Conservation (phyloP, 1,140 invertebrate genomes). For the Formica exsecta region DNA sequence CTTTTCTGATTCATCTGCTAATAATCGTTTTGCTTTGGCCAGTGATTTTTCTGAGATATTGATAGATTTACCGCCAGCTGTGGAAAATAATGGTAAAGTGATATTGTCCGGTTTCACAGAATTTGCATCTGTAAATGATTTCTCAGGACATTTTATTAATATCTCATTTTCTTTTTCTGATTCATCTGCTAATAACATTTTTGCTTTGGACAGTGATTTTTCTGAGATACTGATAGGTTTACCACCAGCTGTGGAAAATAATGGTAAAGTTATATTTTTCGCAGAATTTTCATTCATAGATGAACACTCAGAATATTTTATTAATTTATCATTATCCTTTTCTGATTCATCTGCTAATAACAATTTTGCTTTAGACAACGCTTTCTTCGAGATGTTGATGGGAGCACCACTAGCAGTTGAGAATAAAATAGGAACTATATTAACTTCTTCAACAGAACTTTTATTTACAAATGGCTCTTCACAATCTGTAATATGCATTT, state of each 20-base stretch:
- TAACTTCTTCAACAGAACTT: neutral
- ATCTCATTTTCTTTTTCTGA: neutral
- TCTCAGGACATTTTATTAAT: too few species aligned
- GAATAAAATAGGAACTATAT: slow-evolving; percentile 10
- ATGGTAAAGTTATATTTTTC: neutral
- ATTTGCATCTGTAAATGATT: too few species aligned
- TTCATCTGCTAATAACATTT: neutral
- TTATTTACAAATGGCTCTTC: slow-evolving; percentile 10
- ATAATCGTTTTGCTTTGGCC: slow-evolving; percentile 58
- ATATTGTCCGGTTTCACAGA: neutral
- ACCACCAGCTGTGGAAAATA: slow-evolving; percentile 75
- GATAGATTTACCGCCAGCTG: slow-evolving; percentile 78
- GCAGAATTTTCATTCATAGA: too few species aligned
- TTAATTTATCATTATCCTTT: neutral
- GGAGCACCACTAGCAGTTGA: slow-evolving; percentile 79
- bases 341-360: slow-evolving; percentile 38
- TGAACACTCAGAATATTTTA: too few species aligned
- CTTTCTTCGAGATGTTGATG: slow-evolving; percentile 53
- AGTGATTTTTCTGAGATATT: slow-evolving; percentile 61
- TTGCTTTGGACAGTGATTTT: slow-evolving; percentile 41
- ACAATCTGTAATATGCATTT: neutral
- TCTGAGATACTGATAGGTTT: slow-evolving; percentile 59
- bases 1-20: slow-evolving; percentile 22
- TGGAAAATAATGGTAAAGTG: slow-evolving; percentile 49
- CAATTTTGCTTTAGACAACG: slow-evolving; percentile 65